Percentiles rank a stretch among this genome's conserved stretches.
Evolutionary conservation across 2,113 vertebrate genomes (phyloP).

Genomic region (Cyanoramphus novaezelandiae): DNA sequence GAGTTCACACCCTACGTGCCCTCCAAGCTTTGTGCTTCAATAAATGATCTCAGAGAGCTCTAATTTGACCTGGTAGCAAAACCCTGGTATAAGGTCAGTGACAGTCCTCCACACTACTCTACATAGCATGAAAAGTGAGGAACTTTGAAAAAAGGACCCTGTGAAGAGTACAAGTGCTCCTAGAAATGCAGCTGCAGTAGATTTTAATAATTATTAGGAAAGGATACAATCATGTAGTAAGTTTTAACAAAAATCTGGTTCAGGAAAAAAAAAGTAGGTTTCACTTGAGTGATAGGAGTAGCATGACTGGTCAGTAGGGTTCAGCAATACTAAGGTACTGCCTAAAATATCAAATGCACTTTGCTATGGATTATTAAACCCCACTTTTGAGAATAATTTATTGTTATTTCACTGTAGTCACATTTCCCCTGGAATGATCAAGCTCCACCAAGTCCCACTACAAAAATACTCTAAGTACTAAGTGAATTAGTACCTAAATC

Average conservation of each 20-base stretch:
- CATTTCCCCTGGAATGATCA: background rate
- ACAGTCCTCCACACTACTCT: background rate
- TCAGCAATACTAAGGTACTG: background rate
- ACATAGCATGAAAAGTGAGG: background rate
- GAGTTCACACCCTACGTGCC: background rate
- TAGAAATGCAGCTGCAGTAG: background rate
- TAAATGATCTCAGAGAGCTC: background rate
- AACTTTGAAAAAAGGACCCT: background rate
- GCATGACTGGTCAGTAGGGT: background rate
- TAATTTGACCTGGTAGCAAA: background rate
- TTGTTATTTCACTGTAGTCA: background rate
- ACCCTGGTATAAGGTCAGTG: background rate
- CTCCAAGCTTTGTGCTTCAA: conserved; percentile 18
- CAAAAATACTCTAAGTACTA: background rate
- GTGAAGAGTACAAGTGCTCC: background rate
- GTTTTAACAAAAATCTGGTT: background rate
- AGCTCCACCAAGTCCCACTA: background rate
- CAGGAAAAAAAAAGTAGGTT: background rate
- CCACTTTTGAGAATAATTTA: background rate
- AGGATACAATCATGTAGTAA: background rate
- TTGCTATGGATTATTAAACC: background rate
- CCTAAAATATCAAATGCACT: background rate
- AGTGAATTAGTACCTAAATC: background rate
- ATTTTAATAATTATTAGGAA: background rate
- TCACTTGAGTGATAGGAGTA: background rate